A percentile compares a stretch with the other conserved stretches of the same genome.
Conservation (phyloP, 2,113 vertebrate species). For the Oceanites oceanicus region DNA sequence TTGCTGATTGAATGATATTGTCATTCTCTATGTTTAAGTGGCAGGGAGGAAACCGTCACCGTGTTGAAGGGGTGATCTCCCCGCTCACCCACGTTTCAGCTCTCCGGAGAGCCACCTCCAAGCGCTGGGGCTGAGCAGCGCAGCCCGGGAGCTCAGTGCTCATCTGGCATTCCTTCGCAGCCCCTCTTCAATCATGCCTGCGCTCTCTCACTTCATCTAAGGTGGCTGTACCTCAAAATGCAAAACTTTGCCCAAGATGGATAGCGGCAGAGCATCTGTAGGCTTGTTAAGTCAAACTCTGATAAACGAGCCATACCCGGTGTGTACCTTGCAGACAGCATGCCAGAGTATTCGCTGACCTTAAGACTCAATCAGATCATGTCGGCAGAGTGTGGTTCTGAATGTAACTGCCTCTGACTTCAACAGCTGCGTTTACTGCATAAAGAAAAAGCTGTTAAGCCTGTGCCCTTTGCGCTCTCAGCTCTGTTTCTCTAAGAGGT, state of each 20-base stretch:
- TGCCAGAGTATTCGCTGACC: background rate
- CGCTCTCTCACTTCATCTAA: background rate
- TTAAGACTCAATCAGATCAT: background rate
- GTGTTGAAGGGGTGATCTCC: background rate
- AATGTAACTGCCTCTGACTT: conserved; percentile 27
- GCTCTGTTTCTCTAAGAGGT: conserved; percentile 37
- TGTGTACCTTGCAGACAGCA: background rate
- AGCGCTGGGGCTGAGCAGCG: background rate
- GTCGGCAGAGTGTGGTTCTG: background rate
- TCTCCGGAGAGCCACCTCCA: background rate
- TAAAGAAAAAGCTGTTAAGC: conserved; percentile 41
- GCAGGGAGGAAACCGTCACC: background rate
- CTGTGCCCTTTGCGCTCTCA: background rate
- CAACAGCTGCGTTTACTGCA: conserved; percentile 15
- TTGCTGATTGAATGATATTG: background rate
- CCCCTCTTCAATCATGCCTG: background rate
- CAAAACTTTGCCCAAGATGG: background rate
- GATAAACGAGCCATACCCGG: background rate
- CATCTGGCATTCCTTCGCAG: background rate
- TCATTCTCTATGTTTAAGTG: background rate
- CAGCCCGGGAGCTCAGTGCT: background rate
- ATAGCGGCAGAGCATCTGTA: background rate
- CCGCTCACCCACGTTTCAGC: background rate
- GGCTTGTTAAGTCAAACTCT: background rate
- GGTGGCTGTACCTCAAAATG: background rate